Evolutionary conservation across 2,888 invertebrate species (phyloP).

Genomic region (Clunio marinus): DNA sequence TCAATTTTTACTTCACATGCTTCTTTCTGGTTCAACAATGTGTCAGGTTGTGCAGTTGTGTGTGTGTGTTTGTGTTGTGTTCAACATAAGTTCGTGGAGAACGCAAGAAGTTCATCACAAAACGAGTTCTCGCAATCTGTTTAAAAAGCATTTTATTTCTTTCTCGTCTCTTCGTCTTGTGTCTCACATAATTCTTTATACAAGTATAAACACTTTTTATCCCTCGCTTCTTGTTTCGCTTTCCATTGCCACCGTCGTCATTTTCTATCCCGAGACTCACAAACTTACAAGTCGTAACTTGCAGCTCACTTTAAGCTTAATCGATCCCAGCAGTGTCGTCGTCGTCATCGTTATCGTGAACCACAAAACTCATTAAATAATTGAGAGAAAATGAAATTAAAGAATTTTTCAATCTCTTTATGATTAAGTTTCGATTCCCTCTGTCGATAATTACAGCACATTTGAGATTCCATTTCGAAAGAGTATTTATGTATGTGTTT

Average conservation of each 20-base stretch:
- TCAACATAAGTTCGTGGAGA: not conserved
- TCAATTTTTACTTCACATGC: constrained; percentile 26
- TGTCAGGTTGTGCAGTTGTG: not conserved
- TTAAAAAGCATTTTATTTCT: constrained; percentile 9
- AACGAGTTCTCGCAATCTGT: constrained; percentile 10
- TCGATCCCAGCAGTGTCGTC: not conserved
- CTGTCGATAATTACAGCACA: constrained; percentile 24
- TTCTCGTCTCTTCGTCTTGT: not conserved
- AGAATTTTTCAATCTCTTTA: not conserved
- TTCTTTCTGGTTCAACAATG: constrained; percentile 6
- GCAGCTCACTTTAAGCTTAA: not conserved
- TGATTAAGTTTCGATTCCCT: constrained; percentile 3
- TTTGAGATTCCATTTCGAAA: constrained; percentile 16
- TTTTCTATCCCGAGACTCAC: too few relatives aligned
- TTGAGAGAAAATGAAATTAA: not conserved
- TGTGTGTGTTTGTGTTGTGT: too few relatives aligned
- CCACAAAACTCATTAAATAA: not conserved
- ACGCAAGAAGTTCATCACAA: not conserved
- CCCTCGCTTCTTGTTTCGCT: not conserved
- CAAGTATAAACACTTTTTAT: not conserved
- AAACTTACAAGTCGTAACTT: too few relatives aligned
- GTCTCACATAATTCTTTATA: not conserved
- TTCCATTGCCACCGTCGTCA: too few relatives aligned
- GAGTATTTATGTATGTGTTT: constrained; percentile 7
- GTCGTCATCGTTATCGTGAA: not conserved